phyloP scores from a whole-genome alignment of 1,140 invertebrate genomes.

The Drosophila asahinai region DNA sequence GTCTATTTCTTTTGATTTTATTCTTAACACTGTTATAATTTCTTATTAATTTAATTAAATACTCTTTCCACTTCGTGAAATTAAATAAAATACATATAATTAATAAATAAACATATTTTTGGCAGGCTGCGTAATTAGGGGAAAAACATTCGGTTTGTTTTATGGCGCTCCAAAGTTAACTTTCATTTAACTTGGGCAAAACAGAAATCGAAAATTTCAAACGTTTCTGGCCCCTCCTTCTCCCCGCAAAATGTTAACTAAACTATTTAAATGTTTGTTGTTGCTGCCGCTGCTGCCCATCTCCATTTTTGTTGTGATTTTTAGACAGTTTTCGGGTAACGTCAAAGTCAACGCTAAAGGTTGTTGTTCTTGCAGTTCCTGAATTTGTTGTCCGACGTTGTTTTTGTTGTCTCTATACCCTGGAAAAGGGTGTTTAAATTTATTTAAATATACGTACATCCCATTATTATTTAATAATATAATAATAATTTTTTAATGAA shows the following conservation, averaged over 20 bases:
- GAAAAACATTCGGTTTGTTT: conserved; percentile 14
- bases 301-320: conserved; percentile 9
- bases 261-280: conserved; percentile 42
- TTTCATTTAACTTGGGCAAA: conserved; percentile 33
- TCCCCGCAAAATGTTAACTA: conserved; percentile 31
- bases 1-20: no score
- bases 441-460: no score
- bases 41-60: no score
- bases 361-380: conserved; percentile 27
- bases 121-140: conserved; percentile 14
- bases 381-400: conserved; percentile 7
- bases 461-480: no score
- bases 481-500: no score
- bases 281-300: conserved; percentile 9
- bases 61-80: neutral
- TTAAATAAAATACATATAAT: neutral
- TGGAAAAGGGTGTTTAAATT: neutral
- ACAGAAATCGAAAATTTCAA: conserved; percentile 30
- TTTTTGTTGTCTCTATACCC: conserved; percentile 1
- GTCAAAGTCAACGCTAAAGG: conserved; percentile 42
- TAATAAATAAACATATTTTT: no score
- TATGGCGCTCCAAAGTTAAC: conserved; percentile 26
- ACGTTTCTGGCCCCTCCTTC: no score
- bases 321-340: conserved; percentile 47
- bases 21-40: no score